Percentiles rank a stretch among this genome's conserved stretches.
phyloP scores from a whole-genome alignment of 2,797 vertebrate genomes.

The Nyctibius grandis region DNA sequence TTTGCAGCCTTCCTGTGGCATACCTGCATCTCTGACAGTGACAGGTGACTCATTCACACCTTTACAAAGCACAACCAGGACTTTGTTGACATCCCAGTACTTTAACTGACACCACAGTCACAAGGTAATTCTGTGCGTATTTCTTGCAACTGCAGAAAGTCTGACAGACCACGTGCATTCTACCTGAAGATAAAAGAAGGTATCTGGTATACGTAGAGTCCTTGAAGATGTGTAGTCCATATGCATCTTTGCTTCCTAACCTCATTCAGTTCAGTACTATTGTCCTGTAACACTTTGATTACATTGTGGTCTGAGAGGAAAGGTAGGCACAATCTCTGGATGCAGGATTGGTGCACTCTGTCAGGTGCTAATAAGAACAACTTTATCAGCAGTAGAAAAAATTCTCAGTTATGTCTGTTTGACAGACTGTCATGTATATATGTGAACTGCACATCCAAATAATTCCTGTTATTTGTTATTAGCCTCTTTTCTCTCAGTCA shows the following conservation, averaged over 20 bases:
- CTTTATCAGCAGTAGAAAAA: background rate
- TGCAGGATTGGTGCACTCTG: background rate
- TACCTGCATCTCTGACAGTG: background rate
- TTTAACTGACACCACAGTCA: background rate
- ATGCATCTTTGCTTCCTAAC: background rate
- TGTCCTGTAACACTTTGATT: background rate
- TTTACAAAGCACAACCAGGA: accelerated
- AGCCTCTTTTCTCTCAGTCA: background rate
- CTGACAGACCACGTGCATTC: background rate
- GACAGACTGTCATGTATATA: background rate
- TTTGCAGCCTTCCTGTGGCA: background rate
- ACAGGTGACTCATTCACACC: accelerated
- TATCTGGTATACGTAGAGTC: background rate
- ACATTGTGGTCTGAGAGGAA: background rate
- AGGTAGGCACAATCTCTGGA: background rate
- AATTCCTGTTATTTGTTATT: background rate
- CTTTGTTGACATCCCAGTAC: background rate
- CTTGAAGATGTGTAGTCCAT: background rate
- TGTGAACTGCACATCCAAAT: background rate
- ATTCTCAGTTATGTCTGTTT: background rate
- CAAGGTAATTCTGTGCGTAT: background rate
- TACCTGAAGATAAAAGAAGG: background rate
- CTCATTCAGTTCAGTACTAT: background rate
- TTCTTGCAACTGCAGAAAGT: background rate
- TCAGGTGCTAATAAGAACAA: background rate